Conservation (phyloP, 1,140 invertebrate genomes). For the Drosophila takahashii region DNA sequence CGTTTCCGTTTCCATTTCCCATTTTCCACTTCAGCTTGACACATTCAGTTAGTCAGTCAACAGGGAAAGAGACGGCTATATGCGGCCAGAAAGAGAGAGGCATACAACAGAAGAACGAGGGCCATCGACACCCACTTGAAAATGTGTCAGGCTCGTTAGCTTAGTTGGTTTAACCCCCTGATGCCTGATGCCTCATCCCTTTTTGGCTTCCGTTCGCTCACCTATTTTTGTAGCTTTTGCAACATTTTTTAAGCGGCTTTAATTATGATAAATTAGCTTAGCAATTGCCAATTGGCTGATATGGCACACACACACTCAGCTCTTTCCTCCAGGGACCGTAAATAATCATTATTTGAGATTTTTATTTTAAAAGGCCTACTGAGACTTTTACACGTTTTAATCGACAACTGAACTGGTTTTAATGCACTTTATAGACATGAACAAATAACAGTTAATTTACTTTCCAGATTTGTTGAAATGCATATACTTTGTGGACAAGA, state of each 20-base stretch:
- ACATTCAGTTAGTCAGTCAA: constrained; percentile 46
- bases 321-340: too few species aligned
- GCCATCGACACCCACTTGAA: constrained; percentile 40
- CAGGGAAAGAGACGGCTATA: constrained; percentile 9
- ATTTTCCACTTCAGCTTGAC: constrained; percentile 22
- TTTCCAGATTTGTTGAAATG: too few species aligned
- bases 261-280: constrained; percentile 55
- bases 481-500: too few species aligned
- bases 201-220: constrained; percentile 9
- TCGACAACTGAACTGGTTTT: too few species aligned
- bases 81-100: constrained; percentile 1
- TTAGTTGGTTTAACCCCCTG: constrained; percentile 17
- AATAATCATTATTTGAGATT: too few species aligned
- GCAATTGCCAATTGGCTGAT: constrained; percentile 18
- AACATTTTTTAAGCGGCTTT: constrained; percentile 41
- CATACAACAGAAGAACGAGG: background rate
- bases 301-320: constrained; percentile 29
- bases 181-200: background rate
- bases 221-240: constrained; percentile 3
- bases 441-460: too few species aligned
- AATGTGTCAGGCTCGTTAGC: constrained; percentile 55
- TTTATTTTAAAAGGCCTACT: too few species aligned
- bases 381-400: too few species aligned
- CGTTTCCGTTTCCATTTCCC: constrained; percentile 23
- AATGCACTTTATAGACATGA: too few species aligned